phyloP scores from a whole-genome alignment of 2,888 invertebrate genomes.

The Netelia fuscicornis region DNA sequence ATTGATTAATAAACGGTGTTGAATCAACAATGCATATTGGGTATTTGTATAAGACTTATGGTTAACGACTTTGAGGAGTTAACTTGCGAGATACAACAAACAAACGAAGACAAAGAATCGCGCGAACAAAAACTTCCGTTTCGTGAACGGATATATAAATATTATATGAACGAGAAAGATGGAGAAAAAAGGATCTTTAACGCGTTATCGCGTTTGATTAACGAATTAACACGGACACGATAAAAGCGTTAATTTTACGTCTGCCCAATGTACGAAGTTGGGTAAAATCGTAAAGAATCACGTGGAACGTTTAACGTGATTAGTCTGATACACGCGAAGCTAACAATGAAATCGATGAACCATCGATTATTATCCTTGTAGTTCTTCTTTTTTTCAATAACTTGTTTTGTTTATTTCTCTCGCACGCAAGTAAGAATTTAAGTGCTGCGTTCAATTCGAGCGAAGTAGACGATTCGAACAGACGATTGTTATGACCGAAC shows the following conservation, averaged over 20 bases:
- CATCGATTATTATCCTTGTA: slow-evolving; percentile 1
- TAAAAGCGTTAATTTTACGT: slow-evolving; percentile 37
- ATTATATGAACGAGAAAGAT: not conserved
- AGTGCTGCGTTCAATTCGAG: not conserved
- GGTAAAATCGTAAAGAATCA: slow-evolving; percentile 59
- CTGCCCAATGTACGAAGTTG: slow-evolving; percentile 35
- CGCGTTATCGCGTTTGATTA: slow-evolving; percentile 60
- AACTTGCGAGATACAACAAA: slow-evolving; percentile 25
- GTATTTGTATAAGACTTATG: slow-evolving; percentile 71
- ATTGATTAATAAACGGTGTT: slow-evolving; percentile 71
- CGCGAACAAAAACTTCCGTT: slow-evolving; percentile 45
- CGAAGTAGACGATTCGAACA: not conserved
- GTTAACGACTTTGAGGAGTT: slow-evolving; percentile 39
- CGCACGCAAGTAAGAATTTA: not conserved
- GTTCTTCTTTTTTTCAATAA: slow-evolving; percentile 13
- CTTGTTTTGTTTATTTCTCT: not conserved
- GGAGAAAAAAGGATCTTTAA: slow-evolving; percentile 24
- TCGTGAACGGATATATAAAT: slow-evolving; percentile 35
- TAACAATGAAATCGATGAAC: slow-evolving; percentile 15
- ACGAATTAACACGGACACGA: slow-evolving; percentile 59
- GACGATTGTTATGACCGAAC: slow-evolving; percentile 1
- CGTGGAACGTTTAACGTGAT: slow-evolving; percentile 60
- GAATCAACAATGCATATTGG: slow-evolving; percentile 70
- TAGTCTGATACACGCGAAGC: slow-evolving; percentile 29
- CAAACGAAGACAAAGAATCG: not conserved